Evolutionary conservation across 2,113 vertebrate genomes (phyloP), one percentile per base, ranked within the genome.

Genomic region (Tragelaphus strepsiceros): DNA sequence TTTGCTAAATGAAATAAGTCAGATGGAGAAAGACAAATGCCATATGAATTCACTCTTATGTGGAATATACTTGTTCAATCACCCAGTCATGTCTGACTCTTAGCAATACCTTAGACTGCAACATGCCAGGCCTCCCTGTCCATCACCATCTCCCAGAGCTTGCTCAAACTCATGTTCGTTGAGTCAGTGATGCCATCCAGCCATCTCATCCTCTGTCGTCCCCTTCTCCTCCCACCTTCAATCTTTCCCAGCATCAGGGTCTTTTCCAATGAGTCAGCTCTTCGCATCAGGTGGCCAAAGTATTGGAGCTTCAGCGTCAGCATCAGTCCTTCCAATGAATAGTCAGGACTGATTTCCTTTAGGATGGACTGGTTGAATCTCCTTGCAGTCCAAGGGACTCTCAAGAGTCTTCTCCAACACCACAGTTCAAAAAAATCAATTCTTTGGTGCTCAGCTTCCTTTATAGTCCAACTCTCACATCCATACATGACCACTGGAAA

Each of bases 371-470:
- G 67, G n/a, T 3, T 71, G n/a, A n/a, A 71, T 71, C 1, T 39
- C 67, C 67, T 39, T 39, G 67, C n/a, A 12, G 9, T 22, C 67
- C n/a, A 71, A 39, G n/a, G 19, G 5, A 71, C n/a, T 22, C n/a
- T 71, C 67, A 71, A 71, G 67, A 39, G n/a, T 71, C 19, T 35
- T 71, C n/a, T 71, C 19, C 67, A 71, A 6, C 10, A 71, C 19
- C n/a, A 39, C 2, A 35, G 10, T 71, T 71, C 19, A 21, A 39
- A 35, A 71, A 19, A 19, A 39, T 71, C 67, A 22, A 0, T 71
- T 71, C n/a, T 35, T 35, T 10, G 0, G n/a, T 1, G 0, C 19
- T 71, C 67, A 35, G n/a, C n/a, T 35, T 39, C 35, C 9, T 35
- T 35, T 35, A 35, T 21, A 21, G 64, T 35, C n/a, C 17, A 35